Evolutionary conservation across 1,140 invertebrate genomes (phyloP), one percentile per base, ranked within the genome.

Genomic region (Trissolcus basalis): DNA sequence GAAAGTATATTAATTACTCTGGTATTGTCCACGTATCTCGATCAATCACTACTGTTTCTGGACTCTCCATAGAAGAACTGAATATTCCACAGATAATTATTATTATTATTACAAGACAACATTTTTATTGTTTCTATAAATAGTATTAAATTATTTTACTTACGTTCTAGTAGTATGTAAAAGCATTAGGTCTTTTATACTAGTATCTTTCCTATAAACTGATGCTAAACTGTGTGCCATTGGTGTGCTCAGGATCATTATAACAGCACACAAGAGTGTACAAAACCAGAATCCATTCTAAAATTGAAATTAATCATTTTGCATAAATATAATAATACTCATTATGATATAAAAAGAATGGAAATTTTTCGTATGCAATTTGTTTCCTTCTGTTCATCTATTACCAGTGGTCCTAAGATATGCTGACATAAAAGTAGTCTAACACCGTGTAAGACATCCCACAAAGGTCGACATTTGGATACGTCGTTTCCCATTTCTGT

Each of bases 381-480:
- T 6, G 6, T 27, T 27, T 27, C 6, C 6, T 6, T 3, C 19
- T 39, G 9, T 39, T 39, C 3, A 4, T 39, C 2, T 9, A 39
- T 39, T 87, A 92, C 91, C 83, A 93, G 74, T 41, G 93, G 93
- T 50, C 93, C 92, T 45, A 95, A 89, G 79, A 94, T 92, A 81
- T 93, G 91, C 61, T 91, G 90, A 81, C 94, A 95, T 10, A 94
- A 55, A 59, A 93, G 87, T 9, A 91, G 87, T 69, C 93, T 90
- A 11, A 90, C 83, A 11, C 92, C 91, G 71, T 93, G 87, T 58
- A 92, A 91, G 33, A 94, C 90, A 33, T 93, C 89, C 90, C 92
- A 95, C 11, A 95, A 85, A 6, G 93, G 93, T 11, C 91, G 89
- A 85, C 94, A 95, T 16, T 91, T 91, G 1, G 92, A 92, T 1